Conservation (phyloP, 2,113 vertebrate genomes). For the Malurus cyaneus region DNA sequence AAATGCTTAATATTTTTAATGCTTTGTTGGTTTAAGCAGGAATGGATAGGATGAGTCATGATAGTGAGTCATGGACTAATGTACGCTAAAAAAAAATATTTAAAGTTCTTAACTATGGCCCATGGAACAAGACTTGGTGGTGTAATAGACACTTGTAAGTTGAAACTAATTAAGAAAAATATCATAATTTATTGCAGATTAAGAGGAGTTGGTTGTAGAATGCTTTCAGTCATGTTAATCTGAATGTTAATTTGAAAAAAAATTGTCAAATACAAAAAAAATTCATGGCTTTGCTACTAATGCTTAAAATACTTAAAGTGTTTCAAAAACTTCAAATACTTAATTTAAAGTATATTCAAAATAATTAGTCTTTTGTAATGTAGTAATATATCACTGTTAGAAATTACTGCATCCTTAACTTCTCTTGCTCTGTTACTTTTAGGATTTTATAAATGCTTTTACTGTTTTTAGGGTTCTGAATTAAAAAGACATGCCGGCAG, state of each 20-base stretch:
- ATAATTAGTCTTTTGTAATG: neutral
- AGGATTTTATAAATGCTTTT: neutral
- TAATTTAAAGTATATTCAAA: neutral
- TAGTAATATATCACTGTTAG: neutral
- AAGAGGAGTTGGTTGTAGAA: neutral
- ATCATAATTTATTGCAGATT: neutral
- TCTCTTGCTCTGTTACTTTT: neutral
- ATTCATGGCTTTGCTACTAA: neutral
- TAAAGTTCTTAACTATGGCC: neutral
- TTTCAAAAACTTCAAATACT: neutral
- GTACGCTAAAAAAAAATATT: neutral
- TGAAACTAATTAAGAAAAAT: neutral
- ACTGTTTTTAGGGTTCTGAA: neutral
- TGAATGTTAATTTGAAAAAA: neutral
- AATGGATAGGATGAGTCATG: neutral
- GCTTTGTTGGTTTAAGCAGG: neutral
- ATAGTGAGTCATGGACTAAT: neutral
- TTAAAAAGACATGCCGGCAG: neutral
- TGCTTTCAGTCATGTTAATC: neutral
- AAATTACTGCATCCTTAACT: neutral
- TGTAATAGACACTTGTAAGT: neutral
- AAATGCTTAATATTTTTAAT: neutral
- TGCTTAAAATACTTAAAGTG: neutral
- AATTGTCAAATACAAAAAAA: neutral
- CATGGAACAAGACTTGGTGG: neutral